Evolutionary conservation across 2,888 invertebrate genomes (phyloP), one percentile per base, ranked within the genome.

Genomic region (Drosophila robusta): DNA sequence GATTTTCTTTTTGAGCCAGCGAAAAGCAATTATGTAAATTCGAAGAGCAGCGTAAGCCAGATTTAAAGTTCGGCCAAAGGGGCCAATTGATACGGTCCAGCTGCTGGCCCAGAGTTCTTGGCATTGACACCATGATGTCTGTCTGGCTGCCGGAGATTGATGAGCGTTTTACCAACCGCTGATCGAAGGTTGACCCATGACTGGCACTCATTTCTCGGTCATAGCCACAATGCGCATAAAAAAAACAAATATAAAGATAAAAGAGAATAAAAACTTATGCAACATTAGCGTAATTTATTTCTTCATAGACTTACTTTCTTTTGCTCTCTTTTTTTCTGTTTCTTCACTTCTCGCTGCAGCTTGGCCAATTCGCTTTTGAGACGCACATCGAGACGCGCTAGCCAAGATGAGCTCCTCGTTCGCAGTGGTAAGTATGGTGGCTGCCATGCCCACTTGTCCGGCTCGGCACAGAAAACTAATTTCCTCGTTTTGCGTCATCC

Each of bases 361-460:
- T 80, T 75, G 83, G 80, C 74, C 68, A 69, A 71, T 75, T 74
- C 46, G 71, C 55, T 70, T 55, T 51, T 60, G 55, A 72, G 56
- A 72, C 66, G 72, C 66, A 54, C 29, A 42, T 60, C 56, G 62
- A 36, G 55, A 29, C 29, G 29, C 29, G 29, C 29, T 29, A 57
- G 64, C 55, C 76, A 86, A 76, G 81, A 87, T 88, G 88, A 81
- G 81, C 68, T 83, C 73, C 67, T 80, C 76, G 57, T 76, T 67
- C 70, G 71, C 80, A 76, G 66, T 87, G 91, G 91, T 92, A 79
- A 91, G 90, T 8, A 8, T 9, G 29, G 9, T 29, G 29, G 34
- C 4, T 5, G 32, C 2, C 26, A 58, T 26, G 42, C 22, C 46
- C 65, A 68, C 72, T 60, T 55, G 63, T 56, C 73, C 29, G 62